Conservation (phyloP, 2,888 invertebrate genomes). For the Platycheirus albimanus region DNA sequence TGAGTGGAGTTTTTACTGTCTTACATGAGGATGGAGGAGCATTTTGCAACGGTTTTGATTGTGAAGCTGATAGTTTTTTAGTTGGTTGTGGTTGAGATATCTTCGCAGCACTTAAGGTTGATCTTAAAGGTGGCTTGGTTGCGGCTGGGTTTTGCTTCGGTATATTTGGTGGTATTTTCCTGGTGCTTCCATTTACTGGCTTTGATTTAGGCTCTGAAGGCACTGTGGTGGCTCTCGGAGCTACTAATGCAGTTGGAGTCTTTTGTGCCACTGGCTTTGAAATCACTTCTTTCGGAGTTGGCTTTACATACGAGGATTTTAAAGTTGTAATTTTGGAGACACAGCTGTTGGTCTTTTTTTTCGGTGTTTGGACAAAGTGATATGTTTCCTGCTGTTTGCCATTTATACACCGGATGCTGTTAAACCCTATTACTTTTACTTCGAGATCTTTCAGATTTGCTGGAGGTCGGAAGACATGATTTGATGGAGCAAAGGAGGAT, state of each 20-base stretch:
- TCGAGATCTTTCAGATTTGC: conserved; percentile 54
- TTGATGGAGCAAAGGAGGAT: conserved; percentile 70
- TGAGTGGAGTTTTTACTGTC: no score
- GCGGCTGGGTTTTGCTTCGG: no score
- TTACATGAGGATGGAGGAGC: background rate
- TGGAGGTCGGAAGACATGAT: conserved; percentile 70
- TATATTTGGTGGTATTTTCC: no score
- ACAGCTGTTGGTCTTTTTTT: conserved; percentile 42
- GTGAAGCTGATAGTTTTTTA: no score
- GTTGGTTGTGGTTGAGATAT: no score
- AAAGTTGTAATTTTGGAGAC: no score
- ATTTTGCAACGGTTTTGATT: background rate
- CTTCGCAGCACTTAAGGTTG: no score
- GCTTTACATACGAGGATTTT: no score
- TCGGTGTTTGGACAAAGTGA: conserved; percentile 43
- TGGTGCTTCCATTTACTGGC: background rate
- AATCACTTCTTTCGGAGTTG: no score
- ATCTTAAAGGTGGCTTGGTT: no score
- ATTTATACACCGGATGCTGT: conserved; percentile 31
- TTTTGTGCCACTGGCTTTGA: no score
- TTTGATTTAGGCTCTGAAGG: background rate
- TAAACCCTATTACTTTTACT: conserved; percentile 9
- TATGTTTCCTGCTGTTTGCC: background rate
- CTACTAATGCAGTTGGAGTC: no score
- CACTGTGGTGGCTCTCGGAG: conserved; percentile 47